Evolutionary conservation across 2,797 vertebrate species (phyloP), one percentile per base, ranked within the genome.

Genomic region (Macroramphosus scolopax): DNA sequence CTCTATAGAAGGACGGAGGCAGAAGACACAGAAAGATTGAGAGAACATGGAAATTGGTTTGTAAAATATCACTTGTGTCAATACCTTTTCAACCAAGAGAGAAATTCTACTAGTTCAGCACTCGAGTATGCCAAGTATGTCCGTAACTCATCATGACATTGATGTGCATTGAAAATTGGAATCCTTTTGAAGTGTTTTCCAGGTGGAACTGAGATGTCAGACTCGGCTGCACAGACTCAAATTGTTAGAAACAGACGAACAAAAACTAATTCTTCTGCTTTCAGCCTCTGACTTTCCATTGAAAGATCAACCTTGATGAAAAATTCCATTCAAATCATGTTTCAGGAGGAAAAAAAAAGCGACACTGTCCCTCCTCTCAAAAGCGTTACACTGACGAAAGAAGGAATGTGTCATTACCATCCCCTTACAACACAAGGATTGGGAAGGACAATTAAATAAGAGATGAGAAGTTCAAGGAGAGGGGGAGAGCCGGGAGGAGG

Each of bases 241-340:
- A 43, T 17, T 26, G 29, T 32, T 18, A 26, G 47, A 35, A 62
- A 16, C 5, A 13, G 12, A 52, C 25, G n/a, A 34, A 15, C 7
- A 42, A 30, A 47, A 5, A 8, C 18, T 11, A 14, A 54, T 5
- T 5, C 4, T 36, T 42, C 18, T 12, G 14, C 46, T 33, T 58
- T 43, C 38, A 51, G 49, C 12, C 32, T 14, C 30, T 17, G 8
- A 44, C 20, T 40, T 43, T 16, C 16, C 17, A 44, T 11, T 13
- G 13, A 63, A 59, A 49, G 28, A 46, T 30, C 18, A 43, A 38
- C 25, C 29, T 35, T 54, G 34, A 50, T 39, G 43, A 63, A 51
- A 32, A 29, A 57, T 53, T 34, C 36, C 11, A 42, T 32, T 52
- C 24, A 49, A 26, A 20, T 36, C 29, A n/a, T 37, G 14, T 31